Conservation (phyloP, 2,888 invertebrate genomes). For the Gisinianus flammeolus region DNA sequence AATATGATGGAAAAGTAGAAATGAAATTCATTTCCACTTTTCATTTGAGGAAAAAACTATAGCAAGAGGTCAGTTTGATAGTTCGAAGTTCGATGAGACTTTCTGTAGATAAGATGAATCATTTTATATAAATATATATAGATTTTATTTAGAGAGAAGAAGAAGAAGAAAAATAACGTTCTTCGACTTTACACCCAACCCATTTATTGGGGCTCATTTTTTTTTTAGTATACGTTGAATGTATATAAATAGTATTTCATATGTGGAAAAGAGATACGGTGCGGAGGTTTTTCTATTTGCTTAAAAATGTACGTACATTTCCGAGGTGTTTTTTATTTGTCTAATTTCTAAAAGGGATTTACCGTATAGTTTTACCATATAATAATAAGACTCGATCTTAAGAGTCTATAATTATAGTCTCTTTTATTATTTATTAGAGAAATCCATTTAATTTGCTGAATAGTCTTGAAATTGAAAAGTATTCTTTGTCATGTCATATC, state of each 20-base stretch:
- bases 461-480: background rate
- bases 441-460: background rate
- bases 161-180: background rate
- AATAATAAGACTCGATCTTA: background rate
- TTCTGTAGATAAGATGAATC: background rate
- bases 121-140: background rate
- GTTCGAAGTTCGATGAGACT: slow-evolving; percentile 40
- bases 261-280: no score
- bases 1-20: background rate
- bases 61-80: slow-evolving; percentile 42
- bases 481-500: background rate
- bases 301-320: background rate
- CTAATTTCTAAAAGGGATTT: background rate
- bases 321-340: slow-evolving; percentile 21
- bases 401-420: background rate
- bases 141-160: no score
- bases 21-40: background rate
- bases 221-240: no score
- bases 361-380: background rate
- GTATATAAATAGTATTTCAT: no score
- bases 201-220: no score
- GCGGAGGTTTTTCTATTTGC: background rate
- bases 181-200: background rate
- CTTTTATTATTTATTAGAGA: background rate
- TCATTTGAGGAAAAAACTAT: background rate